Percentiles rank a stretch among this genome's conserved stretches.
Conservation (phyloP, 1,140 invertebrate genomes). For the Manduca sexta region DNA sequence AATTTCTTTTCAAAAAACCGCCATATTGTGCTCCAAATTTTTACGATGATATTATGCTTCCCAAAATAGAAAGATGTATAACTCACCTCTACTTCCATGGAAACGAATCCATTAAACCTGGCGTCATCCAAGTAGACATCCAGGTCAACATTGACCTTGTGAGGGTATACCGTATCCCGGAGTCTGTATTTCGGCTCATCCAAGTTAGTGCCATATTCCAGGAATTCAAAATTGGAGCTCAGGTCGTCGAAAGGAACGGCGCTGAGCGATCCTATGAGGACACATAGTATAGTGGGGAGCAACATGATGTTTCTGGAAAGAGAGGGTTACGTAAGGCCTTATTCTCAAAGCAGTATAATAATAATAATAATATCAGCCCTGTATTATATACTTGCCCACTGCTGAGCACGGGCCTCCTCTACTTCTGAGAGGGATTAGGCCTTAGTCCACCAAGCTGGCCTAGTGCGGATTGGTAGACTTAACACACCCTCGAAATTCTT, state of each 20-base stretch:
- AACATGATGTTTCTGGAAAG: constrained; percentile 37
- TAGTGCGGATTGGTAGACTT: too few species aligned
- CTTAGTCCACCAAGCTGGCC: too few species aligned
- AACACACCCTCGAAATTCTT: too few species aligned
- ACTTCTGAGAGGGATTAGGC: too few species aligned
- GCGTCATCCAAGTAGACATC: constrained; percentile 46
- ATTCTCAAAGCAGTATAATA: too few species aligned
- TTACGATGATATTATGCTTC: too few species aligned
- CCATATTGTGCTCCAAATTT: too few species aligned
- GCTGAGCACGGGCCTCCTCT: too few species aligned
- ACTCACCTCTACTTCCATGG: constrained; percentile 40
- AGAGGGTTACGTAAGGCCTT: too few species aligned
- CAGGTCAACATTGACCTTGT: constrained; percentile 36
- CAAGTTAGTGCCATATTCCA: constrained; percentile 38
- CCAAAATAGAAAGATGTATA: neutral
- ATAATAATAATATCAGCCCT: too few species aligned
- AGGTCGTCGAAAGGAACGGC: constrained; percentile 33
- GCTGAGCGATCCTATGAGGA: constrained; percentile 24
- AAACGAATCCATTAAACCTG: constrained; percentile 44
- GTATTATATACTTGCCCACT: too few species aligned
- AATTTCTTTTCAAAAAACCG: too few species aligned
- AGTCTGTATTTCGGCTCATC: constrained; percentile 48
- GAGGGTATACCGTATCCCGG: constrained; percentile 39
- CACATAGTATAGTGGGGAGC: constrained; percentile 22
- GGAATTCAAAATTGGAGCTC: constrained; percentile 35